These are phyloP conservation scores for Centropus unirufus DNA, from an alignment of 2,113 vertebrate genomes.

Conservation along the genomic window DNA sequence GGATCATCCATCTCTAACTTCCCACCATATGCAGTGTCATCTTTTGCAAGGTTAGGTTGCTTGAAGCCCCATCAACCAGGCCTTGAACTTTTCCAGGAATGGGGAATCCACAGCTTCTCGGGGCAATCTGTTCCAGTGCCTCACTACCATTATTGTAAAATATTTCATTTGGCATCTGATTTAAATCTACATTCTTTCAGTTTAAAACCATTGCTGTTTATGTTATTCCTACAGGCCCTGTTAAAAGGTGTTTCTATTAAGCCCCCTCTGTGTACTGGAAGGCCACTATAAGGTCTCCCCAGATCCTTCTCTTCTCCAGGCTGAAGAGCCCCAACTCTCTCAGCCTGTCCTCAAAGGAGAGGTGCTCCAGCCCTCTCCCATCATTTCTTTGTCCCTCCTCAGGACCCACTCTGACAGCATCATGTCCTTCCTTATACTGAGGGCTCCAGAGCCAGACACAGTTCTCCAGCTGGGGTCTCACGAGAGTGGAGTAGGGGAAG, in stretches of 20 bases:
- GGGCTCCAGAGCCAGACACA: rapidly evolving
- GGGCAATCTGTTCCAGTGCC: background rate
- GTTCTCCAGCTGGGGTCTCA: background rate
- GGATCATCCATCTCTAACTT: background rate
- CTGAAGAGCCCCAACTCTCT: background rate
- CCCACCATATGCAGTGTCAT: background rate
- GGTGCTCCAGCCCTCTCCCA: background rate
- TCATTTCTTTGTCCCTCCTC: background rate
- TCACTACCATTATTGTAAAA: background rate
- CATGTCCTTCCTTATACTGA: too few species aligned
- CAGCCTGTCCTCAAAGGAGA: background rate
- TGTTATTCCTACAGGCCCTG: background rate
- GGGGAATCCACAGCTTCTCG: background rate
- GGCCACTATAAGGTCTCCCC: too few species aligned
- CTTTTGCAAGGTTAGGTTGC: background rate
- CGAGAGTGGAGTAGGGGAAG: background rate
- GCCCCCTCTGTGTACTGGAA: background rate
- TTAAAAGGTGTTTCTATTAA: background rate
- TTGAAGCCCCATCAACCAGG: background rate
- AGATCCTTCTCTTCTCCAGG: background rate
- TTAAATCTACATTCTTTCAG: background rate
- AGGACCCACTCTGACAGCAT: background rate
- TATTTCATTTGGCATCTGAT: background rate
- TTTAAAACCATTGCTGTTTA: background rate
- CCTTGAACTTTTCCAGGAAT: background rate